phyloP scores from a whole-genome alignment of 2,113 vertebrate species.

The Uropsilus gracilis region DNA sequence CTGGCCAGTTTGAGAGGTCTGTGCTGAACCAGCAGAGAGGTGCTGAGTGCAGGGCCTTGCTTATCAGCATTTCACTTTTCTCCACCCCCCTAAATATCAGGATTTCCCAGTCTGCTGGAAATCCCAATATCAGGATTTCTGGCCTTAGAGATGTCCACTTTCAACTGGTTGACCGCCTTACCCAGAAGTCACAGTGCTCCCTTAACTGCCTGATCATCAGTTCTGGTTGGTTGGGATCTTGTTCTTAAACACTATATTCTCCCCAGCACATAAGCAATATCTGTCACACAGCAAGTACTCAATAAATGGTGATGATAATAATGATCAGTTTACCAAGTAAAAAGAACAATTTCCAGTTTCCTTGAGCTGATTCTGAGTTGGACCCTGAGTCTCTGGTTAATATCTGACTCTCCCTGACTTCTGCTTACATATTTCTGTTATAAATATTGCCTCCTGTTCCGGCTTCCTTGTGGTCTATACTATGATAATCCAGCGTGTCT shows the following conservation, averaged over 20 bases:
- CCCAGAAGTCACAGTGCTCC: neutral
- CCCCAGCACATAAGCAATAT: neutral
- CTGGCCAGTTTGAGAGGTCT: neutral
- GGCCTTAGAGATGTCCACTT: neutral
- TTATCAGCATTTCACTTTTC: neutral
- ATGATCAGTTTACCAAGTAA: neutral
- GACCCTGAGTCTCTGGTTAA: slow-evolving; percentile 39
- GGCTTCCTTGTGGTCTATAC: neutral
- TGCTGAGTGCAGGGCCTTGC: neutral
- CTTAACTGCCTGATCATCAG: neutral
- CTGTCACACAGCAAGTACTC: neutral
- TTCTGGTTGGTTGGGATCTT: neutral
- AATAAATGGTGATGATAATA: slow-evolving; percentile 32
- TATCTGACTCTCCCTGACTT: slow-evolving; percentile 1
- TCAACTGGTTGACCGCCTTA: neutral
- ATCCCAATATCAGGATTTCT: too few relatives aligned
- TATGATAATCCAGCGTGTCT: neutral
- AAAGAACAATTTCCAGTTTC: neutral
- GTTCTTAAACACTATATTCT: slow-evolving; percentile 16
- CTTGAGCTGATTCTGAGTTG: slow-evolving; percentile 38
- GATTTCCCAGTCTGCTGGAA: neutral
- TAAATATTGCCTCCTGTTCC: slow-evolving; percentile 38
- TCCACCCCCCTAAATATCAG: neutral
- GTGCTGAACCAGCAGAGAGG: neutral
- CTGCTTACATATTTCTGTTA: slow-evolving; percentile 5